Base-by-base conservation (phyloP, 2,797 vertebrate genomes). In the Masticophis lateralis region DNA sequence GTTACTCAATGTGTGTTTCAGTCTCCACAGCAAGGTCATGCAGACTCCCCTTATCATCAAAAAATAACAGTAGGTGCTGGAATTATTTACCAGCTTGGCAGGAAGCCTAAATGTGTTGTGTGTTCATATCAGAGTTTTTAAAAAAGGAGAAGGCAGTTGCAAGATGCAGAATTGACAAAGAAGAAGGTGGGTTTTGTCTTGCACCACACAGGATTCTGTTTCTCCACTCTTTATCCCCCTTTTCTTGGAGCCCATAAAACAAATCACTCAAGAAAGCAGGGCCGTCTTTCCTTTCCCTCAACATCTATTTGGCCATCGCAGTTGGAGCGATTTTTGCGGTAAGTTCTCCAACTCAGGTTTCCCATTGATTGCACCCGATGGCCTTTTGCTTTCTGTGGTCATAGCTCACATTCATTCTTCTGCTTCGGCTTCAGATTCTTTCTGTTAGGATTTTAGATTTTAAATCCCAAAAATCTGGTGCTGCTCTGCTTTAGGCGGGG, bases 401-500 rank as follows among this genome's bases (percentile, higher is more conserved):
- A 83, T 27, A 32, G 27, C 11, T 59, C 8, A 5, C 4, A 63
- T 37, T 55, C 32, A 9, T 57, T 56, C 60, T 56, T 28, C 86
- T 69, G 53, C 63, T 87, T 66, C 2, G 6, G 1, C 5, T 28
- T 28, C 59, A 69, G 4, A 93, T 37, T 43, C 3, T 11, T 79
- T 47, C 94, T 93, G 79, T 89, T 89, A 86, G 55, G 74, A 25
- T 91, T 86, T 16, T 22, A 43, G 60, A n/a, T 60, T 74, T 87
- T 88, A 55, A 94, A 95, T 95, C 86, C 94, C 88, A 93, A 92
- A 95, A 83, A 92, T 94, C 91, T 69, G 95, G 1, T 89, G 94
- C 27, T 91, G 88, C 93, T 92, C 63, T 87, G 90, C 60, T 55
- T 55, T 91, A 2, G 51, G 5, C n/a, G 63, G 66, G 14, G 27